Base-by-base conservation (phyloP, 2,113 vertebrate species). In the Phainopepla nitens region DNA sequence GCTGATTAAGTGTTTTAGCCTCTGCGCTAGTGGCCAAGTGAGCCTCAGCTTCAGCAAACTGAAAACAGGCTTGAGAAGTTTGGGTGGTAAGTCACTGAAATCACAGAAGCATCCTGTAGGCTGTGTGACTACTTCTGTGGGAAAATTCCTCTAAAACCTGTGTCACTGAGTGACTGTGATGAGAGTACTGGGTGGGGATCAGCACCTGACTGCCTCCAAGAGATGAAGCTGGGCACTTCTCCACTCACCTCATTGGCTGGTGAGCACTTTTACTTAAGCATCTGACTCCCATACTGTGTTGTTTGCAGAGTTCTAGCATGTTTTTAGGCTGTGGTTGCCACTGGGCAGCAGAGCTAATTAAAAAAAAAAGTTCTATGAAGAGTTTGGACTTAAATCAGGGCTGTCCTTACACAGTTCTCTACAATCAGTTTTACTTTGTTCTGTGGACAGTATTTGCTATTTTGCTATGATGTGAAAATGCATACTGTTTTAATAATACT, bases 401-500 rank as follows among this genome's bases (percentile, higher is more conserved):
- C 14, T 70, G 5, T 62, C 11, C 60, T 42, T 47, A 20, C 1
- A 2, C 35, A 78, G 20, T 51, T 39, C 33, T 76, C 42, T 79
- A 66, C 64, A 79, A 33, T 96, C 53, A 51, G 6, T 86, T 95
- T 80, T 82, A 36, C 13, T 71, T 21, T 89, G 21, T 64, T 84
- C 23, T 87, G 6, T 76, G 72, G 39, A 53, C 45, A 36, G 3
- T 82, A 33, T 82, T 87, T 92, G 61, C 19, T 90, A 36, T 71
- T 96, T 94, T 97, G 44, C 78, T 96, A 42, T 89, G 82, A 91
- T 93, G 61, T 92, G 80, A 91, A 96, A 95, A 70, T 94, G 58
- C 76, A 72, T 85, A 96, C 84, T 92, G 82, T 97, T 97, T 96
- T 94, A 97, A 95, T 94, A 96, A 95, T 84, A 65, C 88, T 90